Evolutionary conservation across 2,113 vertebrate species (phyloP).

Genomic region (Orcinus orca): DNA sequence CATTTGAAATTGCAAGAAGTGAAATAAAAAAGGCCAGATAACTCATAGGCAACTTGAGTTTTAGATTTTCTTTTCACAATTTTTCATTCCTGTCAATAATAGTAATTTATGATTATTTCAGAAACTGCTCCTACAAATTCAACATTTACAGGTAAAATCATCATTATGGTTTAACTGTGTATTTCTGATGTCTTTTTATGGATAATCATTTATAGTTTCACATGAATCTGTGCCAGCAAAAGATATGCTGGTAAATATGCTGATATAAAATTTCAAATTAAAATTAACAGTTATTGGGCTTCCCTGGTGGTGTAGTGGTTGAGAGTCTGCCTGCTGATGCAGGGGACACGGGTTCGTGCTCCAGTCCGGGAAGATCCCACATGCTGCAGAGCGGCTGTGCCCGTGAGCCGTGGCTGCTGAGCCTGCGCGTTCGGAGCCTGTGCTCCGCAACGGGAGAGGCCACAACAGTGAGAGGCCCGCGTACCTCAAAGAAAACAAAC

Average conservation of each 20-base stretch:
- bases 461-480: no score
- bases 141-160: conserved; percentile 62
- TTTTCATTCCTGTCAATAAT: conserved; percentile 41
- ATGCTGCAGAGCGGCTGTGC: no score
- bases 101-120: conserved; percentile 56
- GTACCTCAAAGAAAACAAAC: no score
- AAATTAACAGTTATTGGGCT: background rate
- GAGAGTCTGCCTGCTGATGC: no score
- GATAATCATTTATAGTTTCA: background rate
- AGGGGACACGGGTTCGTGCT: no score
- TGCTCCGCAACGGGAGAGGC: no score
- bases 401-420: no score
- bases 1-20: background rate
- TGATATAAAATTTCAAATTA: background rate
- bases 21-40: background rate
- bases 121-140: conserved; percentile 23
- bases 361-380: no score
- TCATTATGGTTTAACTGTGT: background rate
- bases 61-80: background rate
- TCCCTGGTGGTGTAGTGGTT: no score
- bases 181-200: background rate
- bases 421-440: no score
- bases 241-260: background rate
- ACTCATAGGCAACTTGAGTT: background rate
- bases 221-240: background rate